phyloP scores from a whole-genome alignment of 2,113 vertebrate genomes.

The Chascanopsetta lugubris region DNA sequence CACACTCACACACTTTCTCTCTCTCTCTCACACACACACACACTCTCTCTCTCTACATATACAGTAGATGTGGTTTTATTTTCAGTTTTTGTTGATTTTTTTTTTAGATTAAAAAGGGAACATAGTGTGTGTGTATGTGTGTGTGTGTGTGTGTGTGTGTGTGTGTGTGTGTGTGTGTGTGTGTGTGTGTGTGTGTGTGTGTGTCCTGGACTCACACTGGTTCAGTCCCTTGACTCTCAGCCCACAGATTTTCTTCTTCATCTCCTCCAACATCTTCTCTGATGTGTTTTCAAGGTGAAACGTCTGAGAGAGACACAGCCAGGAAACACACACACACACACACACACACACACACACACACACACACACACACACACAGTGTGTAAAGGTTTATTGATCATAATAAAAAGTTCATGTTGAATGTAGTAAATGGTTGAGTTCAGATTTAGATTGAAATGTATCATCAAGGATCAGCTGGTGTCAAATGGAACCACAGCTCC shows the following conservation, averaged over 20 bases:
- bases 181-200: too few species aligned
- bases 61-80: too few species aligned
- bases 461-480: background rate
- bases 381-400: too few species aligned
- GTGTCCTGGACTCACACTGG: background rate
- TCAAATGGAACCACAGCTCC: conserved; percentile 38
- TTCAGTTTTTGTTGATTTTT: conserved; percentile 13
- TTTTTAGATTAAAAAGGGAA: too few species aligned
- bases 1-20: background rate
- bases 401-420: too few species aligned
- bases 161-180: background rate
- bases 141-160: conserved; percentile 2
- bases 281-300: conserved; percentile 51
- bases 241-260: background rate
- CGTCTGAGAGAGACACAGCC: background rate
- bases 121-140: conserved; percentile 17
- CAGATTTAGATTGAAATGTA: too few species aligned
- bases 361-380: too few species aligned
- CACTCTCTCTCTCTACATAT: too few species aligned
- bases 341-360: background rate
- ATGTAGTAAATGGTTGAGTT: too few species aligned
- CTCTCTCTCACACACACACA: background rate
- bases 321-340: background rate
- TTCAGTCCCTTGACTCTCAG: background rate
- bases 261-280: conserved; percentile 11